Conservation (phyloP, 92 coral and sea anemone species). For the Blastomussa wellsi region DNA sequence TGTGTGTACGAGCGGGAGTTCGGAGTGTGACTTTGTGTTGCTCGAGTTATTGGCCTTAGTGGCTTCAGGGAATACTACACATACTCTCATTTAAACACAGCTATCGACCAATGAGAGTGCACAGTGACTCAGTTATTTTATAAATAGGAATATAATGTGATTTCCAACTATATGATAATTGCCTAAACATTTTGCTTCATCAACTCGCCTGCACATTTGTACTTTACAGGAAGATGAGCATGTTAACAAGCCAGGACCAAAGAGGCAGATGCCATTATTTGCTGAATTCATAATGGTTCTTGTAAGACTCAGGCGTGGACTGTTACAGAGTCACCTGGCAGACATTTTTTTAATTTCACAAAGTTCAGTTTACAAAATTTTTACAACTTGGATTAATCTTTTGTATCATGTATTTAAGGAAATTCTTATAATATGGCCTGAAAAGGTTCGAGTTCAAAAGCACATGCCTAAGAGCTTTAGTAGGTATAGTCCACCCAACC, state of each 20-base stretch:
- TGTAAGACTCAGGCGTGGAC: slow-evolving; percentile 26
- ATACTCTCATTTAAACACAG: too few relatives aligned
- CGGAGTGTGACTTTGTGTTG: too few relatives aligned
- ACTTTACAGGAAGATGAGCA: slow-evolving; percentile 7
- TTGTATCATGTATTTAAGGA: slow-evolving; percentile 49
- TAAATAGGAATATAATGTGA: too few relatives aligned
- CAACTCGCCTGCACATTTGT: not conserved
- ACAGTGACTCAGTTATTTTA: too few relatives aligned
- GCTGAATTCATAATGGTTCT: slow-evolving; percentile 11
- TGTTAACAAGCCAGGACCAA: slow-evolving; percentile 2
- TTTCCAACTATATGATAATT: not conserved
- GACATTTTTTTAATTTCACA: slow-evolving; percentile 24
- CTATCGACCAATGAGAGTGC: too few relatives aligned
- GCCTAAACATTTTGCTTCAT: not conserved
- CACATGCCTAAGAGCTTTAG: slow-evolving; percentile 52
- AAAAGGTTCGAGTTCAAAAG: slow-evolving; percentile 9
- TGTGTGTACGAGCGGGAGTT: too few relatives aligned
- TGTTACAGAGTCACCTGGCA: slow-evolving; percentile 25
- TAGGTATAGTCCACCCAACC: slow-evolving; percentile 46
- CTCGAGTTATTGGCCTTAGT: too few relatives aligned
- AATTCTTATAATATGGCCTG: slow-evolving; percentile 39
- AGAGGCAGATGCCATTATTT: slow-evolving; percentile 2
- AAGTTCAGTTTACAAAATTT: slow-evolving; percentile 20
- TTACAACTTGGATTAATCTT: slow-evolving; percentile 52
- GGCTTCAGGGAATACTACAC: too few relatives aligned